Percentiles rank a stretch among this genome's conserved stretches.
These are phyloP conservation scores for Heliconius sara DNA, from an alignment of 2,888 invertebrate species.

Conservation along the genomic window DNA sequence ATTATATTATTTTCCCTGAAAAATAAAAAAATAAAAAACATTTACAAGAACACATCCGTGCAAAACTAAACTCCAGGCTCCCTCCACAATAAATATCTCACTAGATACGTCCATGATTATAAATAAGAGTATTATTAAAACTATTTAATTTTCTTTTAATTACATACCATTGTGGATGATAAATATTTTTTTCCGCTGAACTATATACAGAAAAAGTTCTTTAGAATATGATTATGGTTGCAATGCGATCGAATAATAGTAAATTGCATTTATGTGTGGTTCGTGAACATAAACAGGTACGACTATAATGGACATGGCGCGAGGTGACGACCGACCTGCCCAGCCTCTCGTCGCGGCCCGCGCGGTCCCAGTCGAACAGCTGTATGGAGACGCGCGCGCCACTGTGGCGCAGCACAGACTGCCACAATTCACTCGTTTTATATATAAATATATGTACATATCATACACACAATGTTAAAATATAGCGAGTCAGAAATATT, in stretches of 20 bases:
- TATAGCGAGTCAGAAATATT: slow-evolving; percentile 34
- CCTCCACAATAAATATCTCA: too few relatives aligned
- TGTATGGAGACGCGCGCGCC: slow-evolving; percentile 76
- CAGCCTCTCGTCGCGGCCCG: slow-evolving; percentile 95
- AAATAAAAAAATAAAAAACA: too few relatives aligned
- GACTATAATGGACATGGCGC: slow-evolving; percentile 3
- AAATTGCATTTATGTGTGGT: slow-evolving; percentile 1
- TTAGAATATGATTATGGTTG: background rate
- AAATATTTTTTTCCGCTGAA: background rate
- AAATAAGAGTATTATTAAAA: background rate
- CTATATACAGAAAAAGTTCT: background rate
- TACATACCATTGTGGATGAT: background rate
- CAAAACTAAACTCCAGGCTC: too few relatives aligned
- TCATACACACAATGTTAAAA: slow-evolving; percentile 34
- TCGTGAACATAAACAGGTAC: background rate
- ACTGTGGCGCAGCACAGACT: slow-evolving; percentile 74
- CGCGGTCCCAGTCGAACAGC: slow-evolving; percentile 96
- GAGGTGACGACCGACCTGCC: slow-evolving; percentile 89
- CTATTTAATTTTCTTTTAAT: background rate
- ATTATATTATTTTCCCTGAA: background rate
- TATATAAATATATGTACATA: slow-evolving; percentile 42
- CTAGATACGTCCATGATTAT: too few relatives aligned
- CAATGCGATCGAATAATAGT: slow-evolving; percentile 10
- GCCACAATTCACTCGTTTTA: slow-evolving; percentile 68
- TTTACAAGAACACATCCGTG: too few relatives aligned